Evolutionary conservation across 1,140 invertebrate genomes (phyloP).

Genomic region (Heliconius hewitsoni): DNA sequence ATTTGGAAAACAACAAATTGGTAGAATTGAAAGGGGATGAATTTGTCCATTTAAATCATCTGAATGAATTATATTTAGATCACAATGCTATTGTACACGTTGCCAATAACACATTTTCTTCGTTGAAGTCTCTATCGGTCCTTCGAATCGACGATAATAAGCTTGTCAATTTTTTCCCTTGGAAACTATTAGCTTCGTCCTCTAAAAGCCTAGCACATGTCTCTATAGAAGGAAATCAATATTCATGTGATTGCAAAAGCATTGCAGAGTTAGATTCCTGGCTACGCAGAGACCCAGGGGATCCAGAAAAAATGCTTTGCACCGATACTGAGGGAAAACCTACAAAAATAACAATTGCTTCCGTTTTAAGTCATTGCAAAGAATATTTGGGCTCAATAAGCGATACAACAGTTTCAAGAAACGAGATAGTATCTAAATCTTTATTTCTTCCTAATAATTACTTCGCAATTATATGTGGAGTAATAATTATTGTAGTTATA

Average conservation of each 20-base stretch:
- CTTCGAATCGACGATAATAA: conserved; percentile 90
- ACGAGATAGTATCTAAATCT: conserved; percentile 82
- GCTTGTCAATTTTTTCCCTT: conserved; percentile 88
- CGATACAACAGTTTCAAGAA: conserved; percentile 84
- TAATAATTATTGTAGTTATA: conserved; percentile 87
- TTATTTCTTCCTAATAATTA: conserved; percentile 82
- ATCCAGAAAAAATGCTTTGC: conserved; percentile 84
- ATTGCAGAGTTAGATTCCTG: conserved; percentile 85
- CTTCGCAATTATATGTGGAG: conserved; percentile 87
- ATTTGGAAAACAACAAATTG: conserved; percentile 91
- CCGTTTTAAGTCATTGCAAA: conserved; percentile 84
- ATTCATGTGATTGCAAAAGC: conserved; percentile 87
- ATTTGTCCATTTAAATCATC: conserved; percentile 86
- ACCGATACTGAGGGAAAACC: conserved; percentile 76
- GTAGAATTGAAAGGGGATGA: conserved; percentile 88
- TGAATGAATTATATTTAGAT: conserved; percentile 92
- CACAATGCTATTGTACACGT: conserved; percentile 88
- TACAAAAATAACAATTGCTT: conserved; percentile 82
- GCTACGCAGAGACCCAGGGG: conserved; percentile 83
- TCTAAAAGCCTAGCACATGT: conserved; percentile 83
- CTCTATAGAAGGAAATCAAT: conserved; percentile 86
- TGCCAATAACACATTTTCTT: conserved; percentile 88
- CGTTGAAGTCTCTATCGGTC: conserved; percentile 88
- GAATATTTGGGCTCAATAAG: conserved; percentile 84
- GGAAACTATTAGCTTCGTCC: conserved; percentile 83